Evolutionary conservation across 2,113 vertebrate genomes (phyloP).

Genomic region (Ifrita kowaldi): DNA sequence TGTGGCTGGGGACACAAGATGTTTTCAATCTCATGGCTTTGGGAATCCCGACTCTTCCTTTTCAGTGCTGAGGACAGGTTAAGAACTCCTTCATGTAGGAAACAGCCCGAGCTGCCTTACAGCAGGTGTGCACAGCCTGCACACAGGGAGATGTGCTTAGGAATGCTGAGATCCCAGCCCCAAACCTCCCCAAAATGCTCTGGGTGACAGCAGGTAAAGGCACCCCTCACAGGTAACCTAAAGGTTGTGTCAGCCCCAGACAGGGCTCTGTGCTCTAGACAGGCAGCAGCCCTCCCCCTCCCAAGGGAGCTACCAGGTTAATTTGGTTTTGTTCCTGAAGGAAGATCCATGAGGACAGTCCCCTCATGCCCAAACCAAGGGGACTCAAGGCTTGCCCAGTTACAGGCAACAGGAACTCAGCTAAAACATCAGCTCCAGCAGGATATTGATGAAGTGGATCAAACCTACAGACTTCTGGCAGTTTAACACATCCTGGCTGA

Average conservation of each 20-base stretch:
- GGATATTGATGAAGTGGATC: background rate
- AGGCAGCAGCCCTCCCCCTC: background rate
- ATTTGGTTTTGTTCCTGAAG: background rate
- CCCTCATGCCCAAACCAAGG: background rate
- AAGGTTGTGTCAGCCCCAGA: background rate
- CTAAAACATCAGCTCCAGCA: background rate
- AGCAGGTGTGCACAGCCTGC: background rate
- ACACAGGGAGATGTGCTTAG: background rate
- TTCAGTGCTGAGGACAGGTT: background rate
- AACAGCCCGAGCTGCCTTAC: background rate
- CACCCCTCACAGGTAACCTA: background rate
- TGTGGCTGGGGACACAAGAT: background rate
- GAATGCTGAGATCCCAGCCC: background rate
- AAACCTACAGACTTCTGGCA: background rate
- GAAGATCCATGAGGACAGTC: background rate
- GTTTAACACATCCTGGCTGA: background rate
- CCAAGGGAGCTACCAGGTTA: background rate
- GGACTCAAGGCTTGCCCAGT: background rate
- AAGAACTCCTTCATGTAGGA: fast-evolving
- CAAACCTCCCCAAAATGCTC: background rate
- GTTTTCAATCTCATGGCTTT: background rate
- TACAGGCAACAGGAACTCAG: background rate
- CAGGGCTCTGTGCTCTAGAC: background rate
- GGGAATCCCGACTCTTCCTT: background rate
- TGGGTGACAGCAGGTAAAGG: background rate